A percentile compares a stretch with the other conserved stretches of the same genome.
Conservation (phyloP, 2,888 invertebrate genomes). For the Sphaerophoria rueppellii region DNA sequence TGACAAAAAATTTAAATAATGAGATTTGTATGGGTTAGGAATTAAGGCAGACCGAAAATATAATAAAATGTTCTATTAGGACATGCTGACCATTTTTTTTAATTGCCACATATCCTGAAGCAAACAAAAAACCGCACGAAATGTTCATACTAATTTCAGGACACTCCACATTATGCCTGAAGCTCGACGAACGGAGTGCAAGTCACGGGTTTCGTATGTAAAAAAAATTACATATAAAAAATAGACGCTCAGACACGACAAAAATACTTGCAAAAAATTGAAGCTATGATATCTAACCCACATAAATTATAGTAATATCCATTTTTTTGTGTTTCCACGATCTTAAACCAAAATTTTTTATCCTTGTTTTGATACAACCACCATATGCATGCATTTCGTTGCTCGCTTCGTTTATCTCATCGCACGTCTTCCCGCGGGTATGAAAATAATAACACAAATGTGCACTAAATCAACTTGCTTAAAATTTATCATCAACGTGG, state of each 20-base stretch:
- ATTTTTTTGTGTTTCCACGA: slow-evolving; percentile 58
- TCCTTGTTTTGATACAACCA: slow-evolving; percentile 57
- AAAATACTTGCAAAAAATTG: slow-evolving; percentile 32
- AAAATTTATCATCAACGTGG: slow-evolving; percentile 70
- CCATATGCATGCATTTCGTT: slow-evolving; percentile 52
- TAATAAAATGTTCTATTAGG: slow-evolving; percentile 39
- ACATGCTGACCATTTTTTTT: slow-evolving; percentile 43
- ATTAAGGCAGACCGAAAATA: slow-evolving; percentile 35
- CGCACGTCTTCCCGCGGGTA: slow-evolving; percentile 63
- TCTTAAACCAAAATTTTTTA: slow-evolving; percentile 61
- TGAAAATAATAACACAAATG: slow-evolving; percentile 67
- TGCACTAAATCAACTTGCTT: slow-evolving; percentile 64
- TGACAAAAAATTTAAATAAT: slow-evolving; percentile 47
- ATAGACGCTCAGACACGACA: slow-evolving; percentile 50
- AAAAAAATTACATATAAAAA: slow-evolving; percentile 20
- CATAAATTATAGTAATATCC: slow-evolving; percentile 66
- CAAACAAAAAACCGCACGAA: slow-evolving; percentile 59
- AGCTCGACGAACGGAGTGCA: slow-evolving; percentile 9
- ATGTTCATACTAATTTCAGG: slow-evolving; percentile 65
- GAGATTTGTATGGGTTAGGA: slow-evolving; percentile 62
- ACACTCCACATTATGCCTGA: slow-evolving; percentile 39
- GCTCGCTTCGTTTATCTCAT: slow-evolving; percentile 23
- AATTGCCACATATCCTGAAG: slow-evolving; percentile 26
- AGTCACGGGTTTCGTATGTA: slow-evolving; percentile 31
- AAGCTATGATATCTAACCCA: slow-evolving; percentile 66